A percentile compares a stretch with the other conserved stretches of the same genome.
These are phyloP conservation scores for Mormyrops boulengeri DNA, from an alignment of 2,797 vertebrate genomes.

Conservation along the genomic window DNA sequence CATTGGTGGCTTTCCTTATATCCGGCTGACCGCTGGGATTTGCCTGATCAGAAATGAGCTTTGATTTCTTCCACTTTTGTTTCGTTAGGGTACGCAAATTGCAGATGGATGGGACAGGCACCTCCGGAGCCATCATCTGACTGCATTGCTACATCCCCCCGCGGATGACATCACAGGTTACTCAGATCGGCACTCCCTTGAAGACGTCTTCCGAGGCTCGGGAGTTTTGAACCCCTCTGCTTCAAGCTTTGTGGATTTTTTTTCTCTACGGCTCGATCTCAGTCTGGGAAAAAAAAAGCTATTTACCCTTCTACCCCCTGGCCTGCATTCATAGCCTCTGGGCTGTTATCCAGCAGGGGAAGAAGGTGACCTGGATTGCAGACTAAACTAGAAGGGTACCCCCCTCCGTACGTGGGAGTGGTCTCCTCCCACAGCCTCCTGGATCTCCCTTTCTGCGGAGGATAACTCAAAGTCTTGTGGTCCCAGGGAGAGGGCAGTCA, in stretches of 20 bases:
- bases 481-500: conserved; percentile 32
- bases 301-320: background rate
- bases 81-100: background rate
- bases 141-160: background rate
- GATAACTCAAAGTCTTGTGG: background rate
- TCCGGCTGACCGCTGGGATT: background rate
- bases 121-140: background rate
- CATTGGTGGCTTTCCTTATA: background rate
- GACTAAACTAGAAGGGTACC: background rate
- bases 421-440: background rate
- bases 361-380: background rate
- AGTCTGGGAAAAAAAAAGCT: background rate
- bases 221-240: background rate
- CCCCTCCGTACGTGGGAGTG: background rate
- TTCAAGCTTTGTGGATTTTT: background rate
- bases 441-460: background rate
- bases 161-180: background rate
- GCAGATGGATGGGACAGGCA: background rate
- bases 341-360: background rate
- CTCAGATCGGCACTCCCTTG: background rate
- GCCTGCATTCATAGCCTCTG: background rate
- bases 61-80: conserved; percentile 6
- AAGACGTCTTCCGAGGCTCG: background rate
- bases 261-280: background rate
- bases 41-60: background rate